A percentile compares a stretch with the other conserved stretches of the same genome.
Evolutionary conservation across 2,113 vertebrate genomes (phyloP).

Genomic region (Orthochromis malagaraziensis): DNA sequence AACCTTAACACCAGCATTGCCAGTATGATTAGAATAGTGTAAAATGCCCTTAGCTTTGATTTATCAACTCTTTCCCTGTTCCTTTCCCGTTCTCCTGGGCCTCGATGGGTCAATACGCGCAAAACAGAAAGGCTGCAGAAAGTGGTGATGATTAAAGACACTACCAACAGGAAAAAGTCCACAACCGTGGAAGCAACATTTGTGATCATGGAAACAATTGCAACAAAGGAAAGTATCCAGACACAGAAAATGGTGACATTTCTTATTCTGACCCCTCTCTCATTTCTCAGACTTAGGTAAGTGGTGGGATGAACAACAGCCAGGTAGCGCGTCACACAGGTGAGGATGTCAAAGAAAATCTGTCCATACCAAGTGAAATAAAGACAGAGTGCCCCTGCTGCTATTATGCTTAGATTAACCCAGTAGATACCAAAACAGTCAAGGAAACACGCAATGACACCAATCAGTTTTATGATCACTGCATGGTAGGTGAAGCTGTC

Average conservation of each 20-base stretch:
- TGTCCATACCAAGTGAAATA: background rate
- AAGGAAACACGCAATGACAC: background rate
- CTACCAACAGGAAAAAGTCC: background rate
- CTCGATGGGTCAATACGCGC: background rate
- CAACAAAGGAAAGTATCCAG: background rate
- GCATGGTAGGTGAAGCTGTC: background rate
- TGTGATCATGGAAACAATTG: fast-evolving
- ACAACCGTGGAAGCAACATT: fast-evolving
- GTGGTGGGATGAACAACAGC: background rate
- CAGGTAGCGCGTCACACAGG: background rate
- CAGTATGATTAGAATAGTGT: background rate
- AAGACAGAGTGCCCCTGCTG: background rate
- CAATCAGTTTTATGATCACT: background rate
- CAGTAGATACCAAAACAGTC: background rate
- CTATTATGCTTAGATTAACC: background rate
- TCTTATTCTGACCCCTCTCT: background rate
- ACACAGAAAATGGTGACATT: background rate
- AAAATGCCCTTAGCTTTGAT: background rate
- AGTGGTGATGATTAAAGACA: background rate
- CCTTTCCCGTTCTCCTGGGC: background rate
- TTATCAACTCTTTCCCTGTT: background rate
- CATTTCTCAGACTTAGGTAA: background rate
- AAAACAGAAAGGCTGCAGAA: background rate
- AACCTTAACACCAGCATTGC: background rate
- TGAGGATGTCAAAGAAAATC: background rate